Conservation (phyloP, 2,113 vertebrate species). For the Lutjanus erythropterus region DNA sequence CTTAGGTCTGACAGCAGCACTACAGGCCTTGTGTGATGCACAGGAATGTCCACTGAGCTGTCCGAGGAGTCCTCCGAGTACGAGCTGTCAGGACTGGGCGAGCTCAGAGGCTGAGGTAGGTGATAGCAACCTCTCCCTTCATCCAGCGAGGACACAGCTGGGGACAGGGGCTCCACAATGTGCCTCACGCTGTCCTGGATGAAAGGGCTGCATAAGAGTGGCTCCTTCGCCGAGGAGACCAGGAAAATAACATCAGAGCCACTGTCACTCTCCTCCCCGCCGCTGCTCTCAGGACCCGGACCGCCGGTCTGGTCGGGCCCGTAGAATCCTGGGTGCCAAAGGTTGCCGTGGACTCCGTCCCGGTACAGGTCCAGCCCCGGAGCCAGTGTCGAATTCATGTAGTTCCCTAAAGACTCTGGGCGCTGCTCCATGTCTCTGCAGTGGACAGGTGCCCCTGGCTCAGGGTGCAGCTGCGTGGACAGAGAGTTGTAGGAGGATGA, state of each 20-base stretch:
- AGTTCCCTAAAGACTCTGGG: constrained; percentile 47
- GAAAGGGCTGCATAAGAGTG: constrained; percentile 66
- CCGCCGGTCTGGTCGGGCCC: constrained; percentile 27
- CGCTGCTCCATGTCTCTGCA: constrained; percentile 63
- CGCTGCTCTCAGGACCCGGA: constrained; percentile 67
- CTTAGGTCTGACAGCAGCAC: constrained; percentile 76
- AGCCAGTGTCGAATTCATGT: constrained; percentile 56
- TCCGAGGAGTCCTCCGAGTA: constrained; percentile 75
- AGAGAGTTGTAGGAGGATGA: constrained; percentile 51
- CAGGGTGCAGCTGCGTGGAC: constrained; percentile 1
- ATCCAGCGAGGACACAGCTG: constrained; percentile 57
- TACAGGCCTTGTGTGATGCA: constrained; percentile 71
- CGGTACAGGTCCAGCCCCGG: constrained; percentile 61
- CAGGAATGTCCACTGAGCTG: constrained; percentile 65
- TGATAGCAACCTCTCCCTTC: constrained; percentile 60
- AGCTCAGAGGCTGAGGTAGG: constrained; percentile 70
- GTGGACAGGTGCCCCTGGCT: constrained; percentile 24
- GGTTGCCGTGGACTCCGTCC: constrained; percentile 51
- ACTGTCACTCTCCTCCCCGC: constrained; percentile 76
- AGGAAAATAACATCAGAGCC: constrained; percentile 80
- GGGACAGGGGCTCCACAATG: constrained; percentile 68
- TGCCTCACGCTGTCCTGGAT: constrained; percentile 64
- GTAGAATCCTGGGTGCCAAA: constrained; percentile 73
- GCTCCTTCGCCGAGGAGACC: constrained; percentile 73
- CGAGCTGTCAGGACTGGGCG: constrained; percentile 72